A percentile compares a stretch with the other conserved stretches of the same genome.
Evolutionary conservation across 2,113 vertebrate species (phyloP).

Genomic region (Hoplias malabaricus): DNA sequence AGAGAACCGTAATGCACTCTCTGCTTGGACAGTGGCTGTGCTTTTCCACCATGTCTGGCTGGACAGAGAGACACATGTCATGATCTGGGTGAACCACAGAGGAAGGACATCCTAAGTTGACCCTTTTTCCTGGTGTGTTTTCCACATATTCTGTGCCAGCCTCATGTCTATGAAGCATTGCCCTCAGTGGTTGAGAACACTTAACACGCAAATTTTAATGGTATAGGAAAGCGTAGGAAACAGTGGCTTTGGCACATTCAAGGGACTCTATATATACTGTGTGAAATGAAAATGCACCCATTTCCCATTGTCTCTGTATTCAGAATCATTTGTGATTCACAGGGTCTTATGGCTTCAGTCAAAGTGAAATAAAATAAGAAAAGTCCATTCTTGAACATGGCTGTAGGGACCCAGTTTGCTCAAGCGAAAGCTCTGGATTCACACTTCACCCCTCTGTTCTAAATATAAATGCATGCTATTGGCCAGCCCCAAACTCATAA

Average conservation of each 20-base stretch:
- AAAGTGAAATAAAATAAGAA: conserved; percentile 52
- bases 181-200: background rate
- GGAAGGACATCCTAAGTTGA: conserved; percentile 39
- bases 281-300: conserved; percentile 14
- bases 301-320: background rate
- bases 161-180: background rate
- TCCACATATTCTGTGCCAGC: background rate
- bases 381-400: conserved; percentile 44
- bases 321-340: background rate
- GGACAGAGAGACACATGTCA: conserved; percentile 48
- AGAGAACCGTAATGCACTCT: conserved; percentile 53
- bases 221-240: background rate
- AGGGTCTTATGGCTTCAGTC: background rate
- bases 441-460: conserved; percentile 37
- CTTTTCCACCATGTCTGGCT: conserved; percentile 48
- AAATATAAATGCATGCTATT: conserved; percentile 27
- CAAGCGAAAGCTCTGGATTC: conserved; percentile 45
- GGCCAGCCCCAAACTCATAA: background rate
- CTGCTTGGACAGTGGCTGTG: conserved; percentile 64
- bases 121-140: background rate
- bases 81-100: conserved; percentile 48
- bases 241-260: background rate
- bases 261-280: background rate
- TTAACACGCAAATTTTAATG: background rate
- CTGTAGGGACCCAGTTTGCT: conserved; percentile 37